These are phyloP conservation scores for Brachypodius melanocephalos DNA, from an alignment of 2,113 vertebrate genomes.

Conservation along the genomic window DNA sequence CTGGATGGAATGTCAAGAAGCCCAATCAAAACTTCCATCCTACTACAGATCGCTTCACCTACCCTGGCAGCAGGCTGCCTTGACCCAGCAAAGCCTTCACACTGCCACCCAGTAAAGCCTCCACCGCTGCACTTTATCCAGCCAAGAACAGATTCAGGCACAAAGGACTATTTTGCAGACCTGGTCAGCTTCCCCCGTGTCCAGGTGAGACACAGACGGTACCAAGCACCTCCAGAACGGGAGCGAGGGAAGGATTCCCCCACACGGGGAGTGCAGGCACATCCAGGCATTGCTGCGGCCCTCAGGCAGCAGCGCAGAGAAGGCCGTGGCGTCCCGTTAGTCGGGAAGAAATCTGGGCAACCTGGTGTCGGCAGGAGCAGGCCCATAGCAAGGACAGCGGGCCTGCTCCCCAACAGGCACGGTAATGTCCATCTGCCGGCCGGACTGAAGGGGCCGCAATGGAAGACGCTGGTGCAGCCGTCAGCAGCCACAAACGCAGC, in stretches of 20 bases:
- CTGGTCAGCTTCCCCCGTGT: accelerated
- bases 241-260: too few relatives aligned
- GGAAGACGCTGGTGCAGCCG: background rate
- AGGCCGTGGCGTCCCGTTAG: accelerated
- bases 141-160: accelerated
- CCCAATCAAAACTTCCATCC: too few relatives aligned
- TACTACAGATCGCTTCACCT: background rate
- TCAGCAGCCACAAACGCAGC: background rate
- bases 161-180: background rate
- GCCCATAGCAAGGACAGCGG: accelerated
- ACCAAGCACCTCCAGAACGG: background rate
- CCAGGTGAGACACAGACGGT: background rate
- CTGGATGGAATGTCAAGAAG: background rate
- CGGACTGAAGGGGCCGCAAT: background rate
- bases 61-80: too few relatives aligned
- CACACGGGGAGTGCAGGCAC: accelerated
- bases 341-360: background rate
- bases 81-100: background rate
- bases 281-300: accelerated
- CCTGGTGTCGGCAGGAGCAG: accelerated
- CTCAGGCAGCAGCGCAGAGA: background rate
- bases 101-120: background rate
- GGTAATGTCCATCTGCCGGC: accelerated
- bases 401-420: background rate
- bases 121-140: background rate